Evolutionary conservation across 2,113 vertebrate species (phyloP).

Genomic region (Ochotona princeps): DNA sequence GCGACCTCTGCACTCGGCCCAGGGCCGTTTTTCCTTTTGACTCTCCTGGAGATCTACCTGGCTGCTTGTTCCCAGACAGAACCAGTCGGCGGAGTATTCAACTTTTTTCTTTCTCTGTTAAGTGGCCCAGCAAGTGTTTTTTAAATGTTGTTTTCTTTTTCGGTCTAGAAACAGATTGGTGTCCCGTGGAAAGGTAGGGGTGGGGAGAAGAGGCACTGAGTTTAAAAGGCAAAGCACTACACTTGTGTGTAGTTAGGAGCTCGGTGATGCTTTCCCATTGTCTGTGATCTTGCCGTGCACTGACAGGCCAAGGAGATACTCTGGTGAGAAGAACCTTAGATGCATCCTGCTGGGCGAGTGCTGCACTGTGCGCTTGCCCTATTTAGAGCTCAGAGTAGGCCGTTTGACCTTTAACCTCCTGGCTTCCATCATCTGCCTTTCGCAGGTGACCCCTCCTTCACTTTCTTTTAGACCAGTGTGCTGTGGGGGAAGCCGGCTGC

Average conservation of each 20-base stretch:
- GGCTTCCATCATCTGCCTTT: neutral
- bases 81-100: constrained; percentile 71
- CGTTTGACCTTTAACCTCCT: neutral
- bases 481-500: neutral
- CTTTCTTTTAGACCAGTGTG: neutral
- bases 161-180: constrained; percentile 29
- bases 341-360: neutral
- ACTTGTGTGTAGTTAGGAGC: neutral
- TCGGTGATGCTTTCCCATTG: constrained; percentile 6
- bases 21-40: constrained; percentile 9
- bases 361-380: neutral
- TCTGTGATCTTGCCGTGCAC: neutral
- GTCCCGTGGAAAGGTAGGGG: constrained; percentile 10
- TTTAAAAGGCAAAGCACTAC: neutral
- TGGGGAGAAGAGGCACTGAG: neutral
- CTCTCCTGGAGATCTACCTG: constrained; percentile 32
- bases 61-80: constrained; percentile 45
- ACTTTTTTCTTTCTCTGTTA: constrained; percentile 66
- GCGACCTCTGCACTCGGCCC: neutral
- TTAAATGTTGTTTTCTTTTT: no score
- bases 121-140: constrained; percentile 68
- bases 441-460: neutral
- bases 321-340: neutral
- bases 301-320: neutral
- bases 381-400: neutral